Evolutionary conservation across 2,113 vertebrate species (phyloP), one percentile per base, ranked within the genome.

Genomic region (Phyllostomus discolor): DNA sequence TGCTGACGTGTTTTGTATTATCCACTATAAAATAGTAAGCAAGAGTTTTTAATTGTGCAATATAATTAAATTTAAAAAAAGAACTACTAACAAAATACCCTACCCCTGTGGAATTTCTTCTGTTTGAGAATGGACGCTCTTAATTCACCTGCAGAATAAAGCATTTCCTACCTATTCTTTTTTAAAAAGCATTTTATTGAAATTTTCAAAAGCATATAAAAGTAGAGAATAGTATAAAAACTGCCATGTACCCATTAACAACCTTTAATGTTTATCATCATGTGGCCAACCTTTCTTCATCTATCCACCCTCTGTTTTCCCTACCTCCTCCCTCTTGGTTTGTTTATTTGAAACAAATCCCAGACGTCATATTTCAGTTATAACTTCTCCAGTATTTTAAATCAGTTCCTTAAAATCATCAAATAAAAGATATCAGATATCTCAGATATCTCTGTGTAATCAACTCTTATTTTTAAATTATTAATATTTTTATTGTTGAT

Each of bases 381-480:
- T 64, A 88, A 64, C 83, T 88, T 64, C 12, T 87, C 95, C 12
- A 75, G 4, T 80, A 16, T 76, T 69, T 64, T 67, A 48, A n/a
- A 50, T 72, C 12, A 50, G 16, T 79, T 83, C 38, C 41, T 94
- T 79, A 67, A 83, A 64, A 64, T 85, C 19, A 64, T 54, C 54
- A 80, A 80, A 22, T 88, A 67, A 95, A 91, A 91, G n/a, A n/a
- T n/a, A n/a, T n/a, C n/a, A n/a, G n/a, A 79, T 69, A 84, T n/a
- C 10, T 91, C 33, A 22, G 17, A 48, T 86, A 86, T 81, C 19
- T 85, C 19, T 85, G 19, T 89, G 48, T 41, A 10, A 50, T 79
- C 31, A 85, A 38, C n/a, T 69, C 33, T 64, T 64, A 31, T 31
- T 64, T 64, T 31, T 11, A 64, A 28, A 57, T 26, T 59, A 31